Base-by-base conservation (phyloP, 37 sponge, comb jelly and placozoan genomes). In the Spongilla lacustris region DNA sequence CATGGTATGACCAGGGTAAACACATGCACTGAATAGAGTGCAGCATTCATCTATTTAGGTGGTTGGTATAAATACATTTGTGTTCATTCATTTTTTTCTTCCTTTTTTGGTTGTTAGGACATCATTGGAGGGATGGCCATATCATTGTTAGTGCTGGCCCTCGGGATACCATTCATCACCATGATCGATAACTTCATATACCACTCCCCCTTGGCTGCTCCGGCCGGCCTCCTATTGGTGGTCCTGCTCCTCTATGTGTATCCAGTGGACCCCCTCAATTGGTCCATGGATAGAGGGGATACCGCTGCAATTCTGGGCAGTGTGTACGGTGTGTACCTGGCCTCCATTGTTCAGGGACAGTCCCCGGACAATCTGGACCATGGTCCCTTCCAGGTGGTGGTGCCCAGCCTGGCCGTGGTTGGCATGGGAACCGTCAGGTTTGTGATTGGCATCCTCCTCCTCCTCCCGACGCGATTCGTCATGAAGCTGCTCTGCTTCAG, bases 271-370 rank as follows among this genome's bases (percentile, higher is more conserved):
- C 69, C 83, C 14, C 33, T 85, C 35, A 50, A 50, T 22, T 97
- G 98, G 98, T 86, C 89, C 41, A 84, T 78, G 84, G 96, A 93
- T 68, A 80, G 96, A 77, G 98, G 98, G 10, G 98, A 97, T 83
- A 97, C 96, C 13, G 89, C 81, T 0, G 94, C 93, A 66, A 97
- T 97, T 26, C 46, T 95, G 38, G 93, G 94, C 5, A 69, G 71
- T 0, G 84, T 83, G 1, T 2, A 86, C 12, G 96, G 96, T 3
- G 50, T 91, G 0, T 31, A 78, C 0, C n/a, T 83, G 1, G 94
- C 85, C 28, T 79, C 70, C 74, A 69, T 49, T 78, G 13, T 83
- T 0, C 36, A 87, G 33, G 91, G 87, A 0, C 76, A 68, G 33
- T 74, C 67, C 48, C 87, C 94, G 4, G 96, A 93, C 68, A 91